phyloP scores from a whole-genome alignment of 2,888 invertebrate species.

The Barypeithes pellucidus region DNA sequence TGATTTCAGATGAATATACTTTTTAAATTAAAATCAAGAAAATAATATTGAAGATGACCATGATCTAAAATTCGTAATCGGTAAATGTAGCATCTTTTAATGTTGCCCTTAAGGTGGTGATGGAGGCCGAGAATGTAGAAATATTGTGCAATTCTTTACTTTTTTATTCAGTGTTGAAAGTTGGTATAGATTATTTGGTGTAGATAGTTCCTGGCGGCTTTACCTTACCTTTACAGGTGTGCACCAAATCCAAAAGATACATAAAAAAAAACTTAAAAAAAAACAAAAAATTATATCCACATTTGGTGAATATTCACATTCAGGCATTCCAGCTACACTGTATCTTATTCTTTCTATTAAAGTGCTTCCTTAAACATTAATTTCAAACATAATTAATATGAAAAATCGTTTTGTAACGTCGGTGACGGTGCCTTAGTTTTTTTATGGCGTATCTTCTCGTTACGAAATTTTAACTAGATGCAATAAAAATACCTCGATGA shows the following conservation, averaged over 20 bases:
- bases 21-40: conserved; percentile 7
- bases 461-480: conserved; percentile 36
- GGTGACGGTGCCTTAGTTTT: conserved; percentile 20
- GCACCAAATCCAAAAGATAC: no score
- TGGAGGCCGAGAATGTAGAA: neutral
- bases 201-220: no score
- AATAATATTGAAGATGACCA: conserved; percentile 35
- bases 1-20: neutral
- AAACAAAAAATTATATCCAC: no score
- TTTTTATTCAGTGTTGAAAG: neutral
- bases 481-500: conserved; percentile 26
- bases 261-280: no score
- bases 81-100: conserved; percentile 38
- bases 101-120: neutral
- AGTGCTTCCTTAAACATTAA: conserved; percentile 17
- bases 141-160: neutral
- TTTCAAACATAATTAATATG: conserved; percentile 36
- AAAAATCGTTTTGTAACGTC: conserved; percentile 26
- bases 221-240: no score
- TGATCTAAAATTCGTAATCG: conserved; percentile 35
- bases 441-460: conserved; percentile 22
- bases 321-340: neutral
- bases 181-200: neutral
- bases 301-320: no score
- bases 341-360: neutral